These are phyloP conservation scores for Dorcus parallelipipedus DNA, from an alignment of 2,888 invertebrate genomes.

Conservation along the genomic window DNA sequence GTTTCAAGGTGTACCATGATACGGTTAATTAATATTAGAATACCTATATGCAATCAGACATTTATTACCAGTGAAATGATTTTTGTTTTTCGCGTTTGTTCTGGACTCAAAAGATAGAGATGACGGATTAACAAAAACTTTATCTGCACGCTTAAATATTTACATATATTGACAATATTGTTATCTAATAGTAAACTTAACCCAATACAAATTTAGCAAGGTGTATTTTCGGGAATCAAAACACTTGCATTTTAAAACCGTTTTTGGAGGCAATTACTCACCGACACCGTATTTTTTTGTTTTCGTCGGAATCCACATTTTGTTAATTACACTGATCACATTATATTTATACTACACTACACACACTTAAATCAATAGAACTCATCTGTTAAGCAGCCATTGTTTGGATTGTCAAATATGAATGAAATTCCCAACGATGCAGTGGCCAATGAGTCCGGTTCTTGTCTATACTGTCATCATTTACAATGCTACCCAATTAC, in stretches of 20 bases:
- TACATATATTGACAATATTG: background rate
- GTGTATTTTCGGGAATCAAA: background rate
- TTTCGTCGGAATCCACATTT: conserved; percentile 73
- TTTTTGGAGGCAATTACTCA: conserved; percentile 48
- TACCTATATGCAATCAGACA: too few species aligned
- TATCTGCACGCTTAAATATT: too few species aligned
- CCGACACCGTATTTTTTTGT: conserved; percentile 72
- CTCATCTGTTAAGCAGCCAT: conserved; percentile 41
- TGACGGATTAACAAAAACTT: too few species aligned
- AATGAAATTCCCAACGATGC: conserved; percentile 4
- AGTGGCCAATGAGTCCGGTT: too few species aligned
- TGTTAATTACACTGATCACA: conserved; percentile 32
- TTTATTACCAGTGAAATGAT: too few species aligned
- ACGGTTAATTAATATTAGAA: too few species aligned
- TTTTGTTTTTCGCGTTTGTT: too few species aligned
- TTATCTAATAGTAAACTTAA: background rate
- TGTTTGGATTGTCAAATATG: conserved; percentile 20
- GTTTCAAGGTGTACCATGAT: too few species aligned
- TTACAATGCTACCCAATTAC: too few species aligned
- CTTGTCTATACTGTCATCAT: too few species aligned
- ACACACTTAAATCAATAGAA: conserved; percentile 42
- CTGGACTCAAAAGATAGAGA: too few species aligned
- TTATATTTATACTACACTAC: conserved; percentile 29
- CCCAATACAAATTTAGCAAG: background rate
- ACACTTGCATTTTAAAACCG: background rate